Percentiles rank a stretch among this genome's conserved stretches.
phyloP scores from a whole-genome alignment of 2,797 vertebrate species.

The Poecilia picta region DNA sequence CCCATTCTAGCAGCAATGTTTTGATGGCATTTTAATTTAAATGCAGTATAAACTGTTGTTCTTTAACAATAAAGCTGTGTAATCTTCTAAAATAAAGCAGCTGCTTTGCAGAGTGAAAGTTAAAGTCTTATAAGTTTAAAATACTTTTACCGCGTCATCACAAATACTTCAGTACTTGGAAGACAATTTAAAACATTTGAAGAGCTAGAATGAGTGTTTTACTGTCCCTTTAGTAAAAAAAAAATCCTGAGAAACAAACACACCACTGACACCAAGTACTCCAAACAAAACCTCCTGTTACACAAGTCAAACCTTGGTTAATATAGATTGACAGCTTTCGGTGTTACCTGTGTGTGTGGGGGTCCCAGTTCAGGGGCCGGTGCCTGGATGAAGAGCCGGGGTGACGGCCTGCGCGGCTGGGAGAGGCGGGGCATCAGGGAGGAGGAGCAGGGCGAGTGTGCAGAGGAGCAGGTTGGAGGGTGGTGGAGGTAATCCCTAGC shows the following conservation, averaged over 20 bases:
- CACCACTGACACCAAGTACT: background rate
- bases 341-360: constrained; percentile 87
- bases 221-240: background rate
- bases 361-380: constrained; percentile 92
- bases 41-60: background rate
- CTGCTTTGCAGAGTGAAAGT: background rate
- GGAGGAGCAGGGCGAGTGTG: constrained; percentile 82
- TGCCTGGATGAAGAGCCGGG: constrained; percentile 93
- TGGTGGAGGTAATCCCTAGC: constrained; percentile 77
- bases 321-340: background rate
- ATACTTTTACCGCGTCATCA: background rate
- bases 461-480: constrained; percentile 62
- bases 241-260: background rate
- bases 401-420: constrained; percentile 88
- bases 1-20: background rate
- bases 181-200: background rate
- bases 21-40: background rate
- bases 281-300: background rate
- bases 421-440: constrained; percentile 83
- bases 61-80: background rate
- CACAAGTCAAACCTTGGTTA: background rate
- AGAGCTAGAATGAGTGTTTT: background rate
- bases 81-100: background rate
- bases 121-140: background rate
- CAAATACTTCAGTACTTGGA: background rate